Evolutionary conservation across 2,888 invertebrate species (phyloP).

Genomic region (Andrena marginata): DNA sequence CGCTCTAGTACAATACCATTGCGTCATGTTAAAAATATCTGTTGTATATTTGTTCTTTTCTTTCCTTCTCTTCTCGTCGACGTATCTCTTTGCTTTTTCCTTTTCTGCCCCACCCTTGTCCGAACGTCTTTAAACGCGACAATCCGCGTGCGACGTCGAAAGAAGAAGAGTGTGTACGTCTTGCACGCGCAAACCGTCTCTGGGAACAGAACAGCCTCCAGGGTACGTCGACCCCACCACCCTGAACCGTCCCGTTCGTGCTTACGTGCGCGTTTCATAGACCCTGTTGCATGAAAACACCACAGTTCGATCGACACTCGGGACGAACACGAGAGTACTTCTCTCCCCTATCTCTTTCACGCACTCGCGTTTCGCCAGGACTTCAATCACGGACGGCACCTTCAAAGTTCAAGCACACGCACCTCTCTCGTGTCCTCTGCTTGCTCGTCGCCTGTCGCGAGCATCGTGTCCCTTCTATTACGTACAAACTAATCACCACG

Average conservation of each 20-base stretch:
- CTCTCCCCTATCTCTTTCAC: conserved; percentile 22
- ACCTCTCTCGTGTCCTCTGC: conserved; percentile 5
- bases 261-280: conserved; percentile 58
- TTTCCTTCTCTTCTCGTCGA: conserved; percentile 30
- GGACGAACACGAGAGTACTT: conserved; percentile 49
- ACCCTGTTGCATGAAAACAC: conserved; percentile 72
- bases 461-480: conserved; percentile 16
- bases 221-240: conserved; percentile 25
- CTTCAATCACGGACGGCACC: conserved; percentile 71
- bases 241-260: conserved; percentile 45
- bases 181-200: background rate
- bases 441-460: conserved; percentile 14
- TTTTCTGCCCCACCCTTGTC: background rate
- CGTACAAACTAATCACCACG: conserved; percentile 75
- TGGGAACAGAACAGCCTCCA: conserved; percentile 27
- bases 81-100: conserved; percentile 46
- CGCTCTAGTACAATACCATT: conserved; percentile 62
- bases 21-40: conserved; percentile 80
- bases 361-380: conserved; percentile 30
- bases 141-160: conserved; percentile 44
- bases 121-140: conserved; percentile 26
- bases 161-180: conserved; percentile 43
- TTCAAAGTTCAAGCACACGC: conserved; percentile 65
- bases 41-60: conserved; percentile 60
- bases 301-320: conserved; percentile 51